Conservation (phyloP, 2,797 vertebrate species). For the Neolamprologus multifasciatus region DNA sequence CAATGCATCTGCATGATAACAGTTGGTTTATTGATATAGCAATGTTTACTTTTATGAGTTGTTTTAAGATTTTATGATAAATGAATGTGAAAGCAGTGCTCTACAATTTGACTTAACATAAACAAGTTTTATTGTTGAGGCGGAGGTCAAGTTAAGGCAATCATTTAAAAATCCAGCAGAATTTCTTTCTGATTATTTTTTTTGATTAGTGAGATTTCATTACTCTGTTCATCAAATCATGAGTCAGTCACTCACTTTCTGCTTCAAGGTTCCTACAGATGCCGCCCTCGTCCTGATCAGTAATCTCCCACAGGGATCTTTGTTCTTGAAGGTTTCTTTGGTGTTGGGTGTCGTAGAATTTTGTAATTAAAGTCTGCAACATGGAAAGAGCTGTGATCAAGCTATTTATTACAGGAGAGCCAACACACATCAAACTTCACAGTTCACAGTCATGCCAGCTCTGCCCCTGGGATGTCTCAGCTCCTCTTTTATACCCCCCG, state of each 20-base stretch:
- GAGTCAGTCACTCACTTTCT: neutral
- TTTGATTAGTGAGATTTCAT: neutral
- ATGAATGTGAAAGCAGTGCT: rapidly evolving
- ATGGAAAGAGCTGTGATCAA: neutral
- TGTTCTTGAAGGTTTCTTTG: neutral
- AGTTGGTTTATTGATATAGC: neutral
- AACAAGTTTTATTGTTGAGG: neutral
- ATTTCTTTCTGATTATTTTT: neutral
- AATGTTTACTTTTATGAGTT: neutral
- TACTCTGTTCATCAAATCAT: neutral
- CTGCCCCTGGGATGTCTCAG: neutral
- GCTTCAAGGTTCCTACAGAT: neutral
- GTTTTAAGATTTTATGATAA: neutral
- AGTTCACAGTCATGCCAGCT: neutral
- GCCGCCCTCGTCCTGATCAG: rapidly evolving
- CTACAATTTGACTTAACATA: neutral
- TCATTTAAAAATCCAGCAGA: neutral
- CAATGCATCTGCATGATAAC: neutral
- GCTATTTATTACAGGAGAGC: neutral
- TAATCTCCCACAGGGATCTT: neutral
- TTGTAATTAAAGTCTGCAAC: rapidly evolving
- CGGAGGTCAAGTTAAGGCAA: neutral
- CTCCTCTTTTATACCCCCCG: neutral
- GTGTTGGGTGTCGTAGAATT: neutral
- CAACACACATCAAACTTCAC: rapidly evolving